Evolutionary conservation across 2,797 vertebrate genomes (phyloP).

Genomic region (Monodelphis domestica): DNA sequence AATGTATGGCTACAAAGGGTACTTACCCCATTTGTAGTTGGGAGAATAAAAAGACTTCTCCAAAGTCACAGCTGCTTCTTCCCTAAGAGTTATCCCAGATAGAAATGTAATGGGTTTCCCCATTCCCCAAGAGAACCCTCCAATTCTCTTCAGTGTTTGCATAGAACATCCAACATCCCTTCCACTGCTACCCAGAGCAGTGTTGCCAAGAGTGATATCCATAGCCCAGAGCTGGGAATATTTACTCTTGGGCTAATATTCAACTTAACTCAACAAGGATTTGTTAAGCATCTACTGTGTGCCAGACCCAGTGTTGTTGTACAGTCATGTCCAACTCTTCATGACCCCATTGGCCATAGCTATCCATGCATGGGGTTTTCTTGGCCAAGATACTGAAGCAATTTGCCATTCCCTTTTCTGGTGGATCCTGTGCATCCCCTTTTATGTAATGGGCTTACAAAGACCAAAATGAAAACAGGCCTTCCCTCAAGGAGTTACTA

Average conservation of each 20-base stretch:
- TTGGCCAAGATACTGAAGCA: too few relatives aligned
- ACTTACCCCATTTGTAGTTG: neutral
- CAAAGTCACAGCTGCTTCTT: neutral
- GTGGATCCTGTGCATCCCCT: too few relatives aligned
- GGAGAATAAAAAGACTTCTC: neutral
- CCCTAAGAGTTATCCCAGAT: neutral
- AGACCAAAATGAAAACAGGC: neutral
- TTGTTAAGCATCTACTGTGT: neutral
- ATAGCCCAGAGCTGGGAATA: neutral
- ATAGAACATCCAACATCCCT: neutral
- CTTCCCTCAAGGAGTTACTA: neutral
- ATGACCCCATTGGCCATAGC: too few relatives aligned
- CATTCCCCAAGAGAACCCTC: neutral
- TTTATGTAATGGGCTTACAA: neutral
- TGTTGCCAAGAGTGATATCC: neutral
- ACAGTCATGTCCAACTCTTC: too few relatives aligned
- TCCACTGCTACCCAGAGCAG: neutral
- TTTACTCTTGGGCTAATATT: neutral
- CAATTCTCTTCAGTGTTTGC: neutral
- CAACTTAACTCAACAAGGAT: neutral
- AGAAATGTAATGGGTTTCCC: neutral
- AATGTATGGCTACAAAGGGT: fast-evolving
- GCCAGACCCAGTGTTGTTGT: neutral
- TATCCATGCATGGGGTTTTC: too few relatives aligned
- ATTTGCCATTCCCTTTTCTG: too few relatives aligned